Conservation (phyloP, 2,113 vertebrate genomes). For the Ginglymostoma cirratum region DNA sequence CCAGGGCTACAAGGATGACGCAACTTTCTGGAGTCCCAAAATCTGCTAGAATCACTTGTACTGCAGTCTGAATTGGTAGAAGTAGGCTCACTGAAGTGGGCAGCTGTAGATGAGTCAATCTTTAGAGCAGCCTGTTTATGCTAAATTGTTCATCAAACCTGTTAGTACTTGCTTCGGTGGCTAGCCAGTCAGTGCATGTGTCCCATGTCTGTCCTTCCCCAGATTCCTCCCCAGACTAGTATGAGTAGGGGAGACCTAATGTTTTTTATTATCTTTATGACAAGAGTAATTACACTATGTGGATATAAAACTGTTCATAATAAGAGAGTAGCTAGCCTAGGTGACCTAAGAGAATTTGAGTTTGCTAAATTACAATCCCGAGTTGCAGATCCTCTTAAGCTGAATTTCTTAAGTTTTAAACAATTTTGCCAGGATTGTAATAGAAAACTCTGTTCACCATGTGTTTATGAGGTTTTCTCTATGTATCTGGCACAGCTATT, state of each 20-base stretch:
- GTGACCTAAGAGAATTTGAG: not conserved
- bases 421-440: not conserved
- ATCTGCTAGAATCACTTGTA: not conserved
- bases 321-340: not conserved
- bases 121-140: not conserved
- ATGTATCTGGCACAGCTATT: not conserved
- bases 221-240: too few species aligned
- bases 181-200: not conserved
- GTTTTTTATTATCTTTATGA: not conserved
- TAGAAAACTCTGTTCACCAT: not conserved
- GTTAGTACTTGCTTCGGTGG: not conserved
- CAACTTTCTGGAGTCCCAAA: not conserved
- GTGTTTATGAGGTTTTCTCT: not conserved
- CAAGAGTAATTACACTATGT: not conserved
- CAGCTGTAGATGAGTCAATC: not conserved
- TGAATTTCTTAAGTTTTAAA: not conserved
- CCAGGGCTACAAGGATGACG: not conserved
- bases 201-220: too few species aligned
- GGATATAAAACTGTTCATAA: not conserved
- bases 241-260: not conserved
- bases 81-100: not conserved
- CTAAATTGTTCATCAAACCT: not conserved
- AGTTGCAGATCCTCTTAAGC: not conserved
- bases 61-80: not conserved
- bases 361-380: not conserved